Evolutionary conservation across 2,888 invertebrate genomes (phyloP).

Genomic region (Oscheius sp.): DNA sequence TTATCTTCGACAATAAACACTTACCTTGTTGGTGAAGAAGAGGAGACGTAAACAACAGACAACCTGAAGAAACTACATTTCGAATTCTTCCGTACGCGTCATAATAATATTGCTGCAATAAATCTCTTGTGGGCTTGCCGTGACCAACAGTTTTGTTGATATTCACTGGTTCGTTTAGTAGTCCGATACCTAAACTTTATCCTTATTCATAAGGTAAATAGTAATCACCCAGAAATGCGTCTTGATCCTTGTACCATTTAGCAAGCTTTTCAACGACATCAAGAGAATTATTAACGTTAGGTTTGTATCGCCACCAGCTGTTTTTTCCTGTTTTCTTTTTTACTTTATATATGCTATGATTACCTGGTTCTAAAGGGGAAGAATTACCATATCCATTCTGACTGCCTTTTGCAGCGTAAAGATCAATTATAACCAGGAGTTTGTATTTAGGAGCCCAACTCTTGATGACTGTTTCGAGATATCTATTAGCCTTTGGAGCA

Average conservation of each 20-base stretch:
- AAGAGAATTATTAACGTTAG: constrained; percentile 7
- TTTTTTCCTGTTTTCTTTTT: background rate
- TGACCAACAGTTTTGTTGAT: too few relatives aligned
- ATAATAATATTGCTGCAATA: constrained; percentile 23
- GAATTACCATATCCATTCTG: constrained; percentile 7
- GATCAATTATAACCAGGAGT: background rate
- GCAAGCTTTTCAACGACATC: constrained; percentile 13
- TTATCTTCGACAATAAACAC: background rate
- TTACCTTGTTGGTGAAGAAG: constrained; percentile 11
- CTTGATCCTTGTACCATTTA: constrained; percentile 3
- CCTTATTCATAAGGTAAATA: too few relatives aligned
- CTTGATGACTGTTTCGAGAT: constrained; percentile 5
- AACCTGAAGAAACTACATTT: background rate
- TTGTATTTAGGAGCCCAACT: constrained; percentile 2
- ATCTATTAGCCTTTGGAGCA: too few relatives aligned
- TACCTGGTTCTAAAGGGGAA: background rate
- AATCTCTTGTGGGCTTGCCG: background rate
- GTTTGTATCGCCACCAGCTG: constrained; percentile 6
- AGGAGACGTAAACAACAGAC: background rate
- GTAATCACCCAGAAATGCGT: constrained; percentile 13
- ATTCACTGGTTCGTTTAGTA: constrained; percentile 16
- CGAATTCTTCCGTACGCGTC: constrained; percentile 21
- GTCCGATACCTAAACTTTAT: constrained; percentile 17
- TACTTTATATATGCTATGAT: background rate
- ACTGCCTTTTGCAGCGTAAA: constrained; percentile 17